A percentile compares a stretch with the other conserved stretches of the same genome.
These are phyloP conservation scores for Pachyramphus minor DNA, from an alignment of 2,113 vertebrate genomes.

Conservation along the genomic window DNA sequence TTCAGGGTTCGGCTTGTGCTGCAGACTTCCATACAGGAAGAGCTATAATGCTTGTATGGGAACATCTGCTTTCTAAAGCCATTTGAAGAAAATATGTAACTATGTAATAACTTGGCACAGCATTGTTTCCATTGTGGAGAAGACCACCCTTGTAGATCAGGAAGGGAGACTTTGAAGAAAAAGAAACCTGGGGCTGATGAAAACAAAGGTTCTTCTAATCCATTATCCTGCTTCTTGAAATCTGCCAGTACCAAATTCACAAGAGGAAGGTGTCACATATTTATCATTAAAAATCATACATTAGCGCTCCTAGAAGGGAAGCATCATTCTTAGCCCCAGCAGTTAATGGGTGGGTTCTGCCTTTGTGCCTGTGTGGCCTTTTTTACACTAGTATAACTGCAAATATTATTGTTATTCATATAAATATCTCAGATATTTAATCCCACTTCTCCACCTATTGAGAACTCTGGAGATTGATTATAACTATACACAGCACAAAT, in stretches of 20 bases:
- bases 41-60: background rate
- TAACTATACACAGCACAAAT: background rate
- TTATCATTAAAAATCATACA: background rate
- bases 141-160: conserved; percentile 40
- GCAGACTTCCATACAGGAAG: background rate
- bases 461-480: background rate
- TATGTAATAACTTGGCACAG: conserved; percentile 22
- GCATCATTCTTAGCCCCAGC: background rate
- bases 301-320: background rate
- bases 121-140: background rate
- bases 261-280: background rate
- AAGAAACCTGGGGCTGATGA: background rate
- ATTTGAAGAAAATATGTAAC: background rate
- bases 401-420: background rate
- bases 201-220: background rate
- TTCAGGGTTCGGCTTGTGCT: background rate
- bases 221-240: background rate
- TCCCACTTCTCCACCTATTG: background rate
- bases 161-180: background rate
- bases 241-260: background rate
- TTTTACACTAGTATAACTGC: background rate
- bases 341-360: background rate
- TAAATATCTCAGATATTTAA: background rate
- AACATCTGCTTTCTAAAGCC: conserved; percentile 18
- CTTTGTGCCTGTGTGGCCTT: background rate